Conservation (phyloP, 1,140 invertebrate species). For the Bombyx mori region DNA sequence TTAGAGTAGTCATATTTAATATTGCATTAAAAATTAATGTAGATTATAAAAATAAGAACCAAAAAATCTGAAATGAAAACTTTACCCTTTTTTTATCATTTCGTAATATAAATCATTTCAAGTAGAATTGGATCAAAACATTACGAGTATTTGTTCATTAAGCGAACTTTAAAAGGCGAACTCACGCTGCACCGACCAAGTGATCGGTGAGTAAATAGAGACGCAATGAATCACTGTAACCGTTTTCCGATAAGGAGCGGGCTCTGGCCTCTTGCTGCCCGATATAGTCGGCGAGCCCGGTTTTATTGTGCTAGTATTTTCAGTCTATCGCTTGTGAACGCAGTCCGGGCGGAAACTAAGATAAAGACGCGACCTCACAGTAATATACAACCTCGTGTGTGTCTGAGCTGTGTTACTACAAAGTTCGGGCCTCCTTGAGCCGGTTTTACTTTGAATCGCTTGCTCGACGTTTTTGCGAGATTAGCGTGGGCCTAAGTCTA, state of each 20-base stretch:
- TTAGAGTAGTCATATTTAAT: too few species aligned
- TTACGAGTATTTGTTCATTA: constrained; percentile 4
- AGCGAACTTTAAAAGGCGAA: constrained; percentile 20
- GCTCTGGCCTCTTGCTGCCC: constrained; percentile 26
- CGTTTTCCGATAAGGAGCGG: constrained; percentile 59
- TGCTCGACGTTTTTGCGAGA: constrained; percentile 4
- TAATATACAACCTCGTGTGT: constrained; percentile 29
- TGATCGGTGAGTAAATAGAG: constrained; percentile 46
- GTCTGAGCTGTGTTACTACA: constrained; percentile 13
- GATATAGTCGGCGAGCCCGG: constrained; percentile 40
- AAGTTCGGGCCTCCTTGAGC: constrained; percentile 7
- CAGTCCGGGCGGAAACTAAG: constrained; percentile 55
- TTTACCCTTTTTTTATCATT: too few species aligned
- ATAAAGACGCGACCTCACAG: constrained; percentile 45
- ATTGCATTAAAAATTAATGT: too few species aligned
- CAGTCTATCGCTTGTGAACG: constrained; percentile 49
- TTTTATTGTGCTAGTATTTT: constrained; percentile 64
- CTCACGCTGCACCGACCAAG: constrained; percentile 31
- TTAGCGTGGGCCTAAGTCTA: neutral
- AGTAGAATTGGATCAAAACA: too few species aligned
- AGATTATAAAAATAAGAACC: too few species aligned
- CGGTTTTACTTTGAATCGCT: constrained; percentile 11
- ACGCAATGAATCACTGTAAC: constrained; percentile 53
- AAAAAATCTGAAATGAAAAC: too few species aligned
- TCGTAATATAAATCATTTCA: too few species aligned